Evolutionary conservation across 2,797 vertebrate species (phyloP), one percentile per base, ranked within the genome.

Genomic region (Uromys caudimaculatus): DNA sequence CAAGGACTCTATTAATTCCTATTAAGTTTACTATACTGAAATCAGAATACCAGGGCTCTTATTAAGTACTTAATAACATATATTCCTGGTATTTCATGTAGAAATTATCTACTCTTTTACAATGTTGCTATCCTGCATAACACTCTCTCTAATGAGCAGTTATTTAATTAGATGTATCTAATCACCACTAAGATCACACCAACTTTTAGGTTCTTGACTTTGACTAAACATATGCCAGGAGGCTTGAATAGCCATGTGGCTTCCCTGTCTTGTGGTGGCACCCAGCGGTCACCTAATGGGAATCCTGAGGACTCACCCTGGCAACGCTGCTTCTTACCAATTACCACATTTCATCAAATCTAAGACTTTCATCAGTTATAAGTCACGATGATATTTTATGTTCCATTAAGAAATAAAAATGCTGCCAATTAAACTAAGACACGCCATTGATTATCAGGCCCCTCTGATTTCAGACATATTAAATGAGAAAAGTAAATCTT

Each of bases 341-440:
- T 97, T 89, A 84, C 32, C 32, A 21, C 85, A 92, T 93, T 95
- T 96, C 77, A 96, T 79, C 85, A 93, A 92, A 79, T 93, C 64
- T 93, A 97, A 95, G 75, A 90, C 83, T 90, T 69, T 81, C 81
- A 89, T 86, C 81, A 96, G 11, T 90, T 91, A 60, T 52, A 95
- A 94, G 56, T 71, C 85, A 81, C 3, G 54, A 17, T 54, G 85
- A 62, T 92, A 93, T 88, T 94, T 94, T 95, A 96, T 95, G 50
- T 95, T 96, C 90, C 90, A 97, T 96, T 95, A 97, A 93, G 94
- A 95, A 85, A 97, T 94, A 93, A 91, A 96, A 95, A 90, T 76
- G 64, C 75, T 83, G 56, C 75, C 69, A 97, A 56, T 94, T 87
- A 97, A 95, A 76, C n/a, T 41, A 95, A 95, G 64, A 83, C 35